Base-by-base conservation (phyloP, 2,113 vertebrate species). In the Nesoenas mayeri region DNA sequence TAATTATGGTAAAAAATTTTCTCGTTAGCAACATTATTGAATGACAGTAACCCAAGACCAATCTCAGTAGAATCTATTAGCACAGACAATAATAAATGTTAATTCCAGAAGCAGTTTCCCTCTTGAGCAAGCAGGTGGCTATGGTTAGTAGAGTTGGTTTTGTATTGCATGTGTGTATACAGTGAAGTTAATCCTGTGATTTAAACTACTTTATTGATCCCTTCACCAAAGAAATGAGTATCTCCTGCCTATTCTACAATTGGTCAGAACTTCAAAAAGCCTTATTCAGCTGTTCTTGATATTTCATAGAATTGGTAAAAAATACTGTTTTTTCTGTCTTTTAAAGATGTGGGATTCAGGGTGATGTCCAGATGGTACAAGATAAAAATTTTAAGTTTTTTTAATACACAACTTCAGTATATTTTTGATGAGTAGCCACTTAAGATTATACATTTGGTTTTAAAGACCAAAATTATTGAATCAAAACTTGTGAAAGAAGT, bases 1-100 rank as follows among this genome's bases (percentile, higher is more conserved):
- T 94, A 95, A 95, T 97, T 97, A 95, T 90, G 71, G 80, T 57
- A 83, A 95, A 96, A 97, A 92, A 36, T 89, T 74, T 93, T 97
- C 88, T 89, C 95, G 89, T 88, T 97, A 96, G 26, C 34, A 38
- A n/a, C 24, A 19, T 94, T 92, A 96, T 83, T 96, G 87, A 96
- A 92, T 92, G 96, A 87, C 89, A 79, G 91, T 92, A 95, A 95
- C 91, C 67, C 53, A 94, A 92, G 62, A 91, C 78, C 79, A 94
- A 72, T 95, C 91, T 89, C 79, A 85, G 86, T 42, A 66, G 80
- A 95, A 85, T 91, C 70, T 91, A 44, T 93, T 85, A 75, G 66
- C 62, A 64, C 61, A 97, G 92, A 95, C 77, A 92, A 20, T 82
- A 96, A 93, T 65, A 94, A 92, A 92, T 86, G 31, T 67, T 79